Percentiles rank a stretch among this genome's conserved stretches.
phyloP scores from a whole-genome alignment of 2,888 invertebrate genomes.

The Ecdyonurus torrentis region DNA sequence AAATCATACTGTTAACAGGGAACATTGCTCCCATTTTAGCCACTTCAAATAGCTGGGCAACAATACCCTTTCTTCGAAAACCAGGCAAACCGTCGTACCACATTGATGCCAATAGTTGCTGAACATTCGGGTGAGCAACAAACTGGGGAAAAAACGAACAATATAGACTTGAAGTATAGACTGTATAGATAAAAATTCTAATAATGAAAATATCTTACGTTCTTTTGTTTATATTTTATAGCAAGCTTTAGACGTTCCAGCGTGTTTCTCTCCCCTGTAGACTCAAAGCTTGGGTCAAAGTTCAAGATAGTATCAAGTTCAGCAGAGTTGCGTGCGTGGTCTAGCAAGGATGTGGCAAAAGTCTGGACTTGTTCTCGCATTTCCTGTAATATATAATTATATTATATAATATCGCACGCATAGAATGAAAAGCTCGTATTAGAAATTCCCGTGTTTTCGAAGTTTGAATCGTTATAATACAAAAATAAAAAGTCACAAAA shows the following conservation, averaged over 20 bases:
- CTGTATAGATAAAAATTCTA: too few relatives aligned
- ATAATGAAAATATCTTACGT: slow-evolving; percentile 35
- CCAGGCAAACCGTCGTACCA: slow-evolving; percentile 98
- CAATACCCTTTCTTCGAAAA: slow-evolving; percentile 79
- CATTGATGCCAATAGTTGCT: slow-evolving; percentile 85
- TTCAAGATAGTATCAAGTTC: slow-evolving; percentile 93
- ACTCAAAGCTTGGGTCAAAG: slow-evolving; percentile 59
- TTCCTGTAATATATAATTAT: too few relatives aligned
- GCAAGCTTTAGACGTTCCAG: slow-evolving; percentile 83
- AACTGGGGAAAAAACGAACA: slow-evolving; percentile 44
- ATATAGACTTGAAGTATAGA: too few relatives aligned
- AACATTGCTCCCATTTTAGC: slow-evolving; percentile 79
- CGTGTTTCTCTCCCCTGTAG: slow-evolving; percentile 72
- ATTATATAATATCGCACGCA: too few relatives aligned
- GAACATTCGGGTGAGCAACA: slow-evolving; percentile 95
- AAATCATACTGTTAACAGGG: slow-evolving; percentile 80
- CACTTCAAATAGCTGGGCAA: slow-evolving; percentile 74
- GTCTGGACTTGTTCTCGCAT: slow-evolving; percentile 63
- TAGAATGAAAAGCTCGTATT: too few relatives aligned
- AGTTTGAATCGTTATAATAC: too few relatives aligned
- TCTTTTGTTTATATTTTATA: slow-evolving; percentile 92
- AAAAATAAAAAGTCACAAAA: too few relatives aligned
- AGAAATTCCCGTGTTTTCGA: too few relatives aligned
- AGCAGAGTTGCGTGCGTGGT: slow-evolving; percentile 81
- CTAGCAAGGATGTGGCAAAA: slow-evolving; percentile 76